Conservation (phyloP, 2,797 vertebrate genomes). For the Trematomus bernacchii region DNA sequence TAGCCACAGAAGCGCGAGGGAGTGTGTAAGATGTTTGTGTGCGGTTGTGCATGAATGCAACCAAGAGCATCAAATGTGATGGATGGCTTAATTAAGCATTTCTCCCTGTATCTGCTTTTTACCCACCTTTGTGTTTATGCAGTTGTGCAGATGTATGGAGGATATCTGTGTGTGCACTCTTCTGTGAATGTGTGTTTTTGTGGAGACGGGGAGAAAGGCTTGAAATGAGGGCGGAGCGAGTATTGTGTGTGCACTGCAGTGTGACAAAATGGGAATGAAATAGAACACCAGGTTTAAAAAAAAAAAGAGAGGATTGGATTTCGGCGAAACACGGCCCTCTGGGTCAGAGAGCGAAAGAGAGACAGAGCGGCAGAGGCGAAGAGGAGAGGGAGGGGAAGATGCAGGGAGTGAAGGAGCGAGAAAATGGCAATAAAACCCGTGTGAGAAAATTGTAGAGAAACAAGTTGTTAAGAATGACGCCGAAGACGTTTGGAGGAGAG, state of each 20-base stretch:
- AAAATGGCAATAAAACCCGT: slow-evolving; percentile 40
- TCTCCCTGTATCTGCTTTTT: slow-evolving; percentile 1
- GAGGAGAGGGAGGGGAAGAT: slow-evolving; percentile 28
- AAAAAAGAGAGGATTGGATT: slow-evolving; percentile 79
- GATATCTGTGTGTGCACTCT: background rate
- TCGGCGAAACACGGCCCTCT: slow-evolving; percentile 70
- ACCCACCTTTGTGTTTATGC: slow-evolving; percentile 22
- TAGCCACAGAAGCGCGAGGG: slow-evolving; percentile 46
- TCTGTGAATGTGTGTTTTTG: slow-evolving; percentile 13
- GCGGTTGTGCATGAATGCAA: slow-evolving; percentile 39
- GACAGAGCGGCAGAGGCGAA: slow-evolving; percentile 27
- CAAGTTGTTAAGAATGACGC: slow-evolving; percentile 39
- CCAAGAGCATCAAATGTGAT: slow-evolving; percentile 60
- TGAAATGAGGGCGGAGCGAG: slow-evolving; percentile 67
- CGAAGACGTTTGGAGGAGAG: slow-evolving; percentile 34
- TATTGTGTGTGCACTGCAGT: slow-evolving; percentile 76
- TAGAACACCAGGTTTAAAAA: slow-evolving; percentile 79
- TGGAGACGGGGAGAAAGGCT: slow-evolving; percentile 39
- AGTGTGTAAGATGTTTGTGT: slow-evolving; percentile 21
- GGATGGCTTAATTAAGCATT: slow-evolving; percentile 68
- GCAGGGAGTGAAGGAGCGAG: slow-evolving; percentile 22
- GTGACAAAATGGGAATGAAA: slow-evolving; percentile 82
- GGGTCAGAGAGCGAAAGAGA: slow-evolving; percentile 67
- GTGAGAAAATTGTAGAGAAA: slow-evolving; percentile 44
- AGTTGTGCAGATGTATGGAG: slow-evolving; percentile 43